These are phyloP conservation scores for Laterallus jamaicensis DNA, from an alignment of 2,113 vertebrate species.

Conservation along the genomic window DNA sequence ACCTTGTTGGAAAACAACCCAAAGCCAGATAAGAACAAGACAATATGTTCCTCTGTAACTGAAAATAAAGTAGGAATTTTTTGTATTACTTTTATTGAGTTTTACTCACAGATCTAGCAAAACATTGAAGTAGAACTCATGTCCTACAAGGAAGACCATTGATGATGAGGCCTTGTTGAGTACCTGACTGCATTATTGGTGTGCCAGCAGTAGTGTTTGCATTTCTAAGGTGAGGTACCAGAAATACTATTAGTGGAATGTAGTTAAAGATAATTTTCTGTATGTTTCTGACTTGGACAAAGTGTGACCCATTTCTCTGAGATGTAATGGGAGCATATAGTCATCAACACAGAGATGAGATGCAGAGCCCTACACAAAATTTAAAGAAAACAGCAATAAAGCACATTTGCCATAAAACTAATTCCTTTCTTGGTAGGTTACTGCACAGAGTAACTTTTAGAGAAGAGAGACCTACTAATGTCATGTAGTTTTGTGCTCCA, in stretches of 20 bases:
- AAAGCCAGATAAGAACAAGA: background rate
- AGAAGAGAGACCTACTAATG: background rate
- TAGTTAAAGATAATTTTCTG: background rate
- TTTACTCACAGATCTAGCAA: background rate
- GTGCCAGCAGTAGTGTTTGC: background rate
- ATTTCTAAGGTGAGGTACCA: background rate
- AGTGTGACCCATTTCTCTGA: background rate
- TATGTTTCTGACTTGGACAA: background rate
- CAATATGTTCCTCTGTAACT: background rate
- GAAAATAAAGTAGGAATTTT: background rate
- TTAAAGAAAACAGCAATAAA: background rate
- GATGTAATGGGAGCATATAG: background rate
- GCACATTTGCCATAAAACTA: rapidly evolving
- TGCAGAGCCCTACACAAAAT: rapidly evolving
- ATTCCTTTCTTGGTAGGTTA: background rate
- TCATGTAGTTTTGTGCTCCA: background rate
- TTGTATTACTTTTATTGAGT: background rate
- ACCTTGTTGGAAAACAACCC: background rate
- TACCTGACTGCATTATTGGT: background rate
- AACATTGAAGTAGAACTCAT: background rate
- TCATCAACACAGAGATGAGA: background rate
- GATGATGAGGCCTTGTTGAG: background rate
- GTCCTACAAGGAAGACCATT: background rate
- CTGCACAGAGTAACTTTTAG: background rate
- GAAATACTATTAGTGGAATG: background rate